A percentile compares a stretch with the other conserved stretches of the same genome.
These are phyloP conservation scores for Drosophila biarmipes DNA, from an alignment of 1,140 invertebrate species.

Conservation along the genomic window DNA sequence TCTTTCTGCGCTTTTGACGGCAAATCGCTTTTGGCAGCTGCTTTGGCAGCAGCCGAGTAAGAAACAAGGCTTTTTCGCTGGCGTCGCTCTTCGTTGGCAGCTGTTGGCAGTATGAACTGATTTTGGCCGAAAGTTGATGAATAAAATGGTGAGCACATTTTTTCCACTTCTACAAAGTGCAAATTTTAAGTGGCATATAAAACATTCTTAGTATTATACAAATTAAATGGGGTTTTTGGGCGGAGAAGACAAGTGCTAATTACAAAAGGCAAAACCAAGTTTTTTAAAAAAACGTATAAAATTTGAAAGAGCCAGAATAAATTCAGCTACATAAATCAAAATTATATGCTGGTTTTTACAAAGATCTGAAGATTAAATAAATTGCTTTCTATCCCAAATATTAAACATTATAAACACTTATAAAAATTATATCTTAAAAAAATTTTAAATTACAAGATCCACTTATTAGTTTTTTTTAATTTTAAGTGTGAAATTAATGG, in stretches of 20 bases:
- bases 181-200: constrained; percentile 51
- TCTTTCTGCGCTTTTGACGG: constrained; percentile 49
- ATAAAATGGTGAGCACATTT: constrained; percentile 74
- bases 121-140: constrained; percentile 75
- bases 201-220: constrained; percentile 22
- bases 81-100: constrained; percentile 72
- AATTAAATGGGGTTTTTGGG: not conserved
- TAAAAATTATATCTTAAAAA: not conserved
- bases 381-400: not conserved
- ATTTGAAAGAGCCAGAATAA: not conserved
- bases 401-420: no score
- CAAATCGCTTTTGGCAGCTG: constrained; percentile 69
- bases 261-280: not conserved
- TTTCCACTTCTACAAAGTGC: constrained; percentile 25
- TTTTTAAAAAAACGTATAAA: not conserved
- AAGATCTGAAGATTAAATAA: not conserved
- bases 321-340: constrained; percentile 1
- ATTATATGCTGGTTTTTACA: not conserved
- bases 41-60: constrained; percentile 60
- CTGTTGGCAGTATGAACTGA: constrained; percentile 83
- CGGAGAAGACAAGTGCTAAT: not conserved
- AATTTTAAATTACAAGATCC: not conserved
- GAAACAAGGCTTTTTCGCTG: constrained; percentile 63
- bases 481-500: no score
- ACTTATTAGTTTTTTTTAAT: not conserved